Percentiles rank a stretch among this genome's conserved stretches.
These are phyloP conservation scores for Nyctereutes procyonoides DNA, from an alignment of 2,113 vertebrate species.

Conservation along the genomic window DNA sequence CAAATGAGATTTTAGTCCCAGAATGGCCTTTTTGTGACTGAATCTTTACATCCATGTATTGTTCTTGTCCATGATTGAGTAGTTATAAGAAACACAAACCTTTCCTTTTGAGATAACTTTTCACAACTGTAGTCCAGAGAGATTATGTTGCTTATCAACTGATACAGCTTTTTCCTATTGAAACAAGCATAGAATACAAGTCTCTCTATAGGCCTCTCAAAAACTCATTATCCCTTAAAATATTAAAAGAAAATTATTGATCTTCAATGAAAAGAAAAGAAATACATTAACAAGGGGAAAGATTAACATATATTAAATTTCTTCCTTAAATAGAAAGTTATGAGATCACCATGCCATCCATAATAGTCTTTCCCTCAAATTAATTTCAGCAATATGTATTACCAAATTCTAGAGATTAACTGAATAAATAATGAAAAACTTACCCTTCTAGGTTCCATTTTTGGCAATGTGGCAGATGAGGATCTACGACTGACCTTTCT, in stretches of 20 bases:
- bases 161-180: not conserved
- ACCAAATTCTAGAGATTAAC: not conserved
- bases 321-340: not conserved
- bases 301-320: not conserved
- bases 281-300: not conserved
- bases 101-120: not conserved
- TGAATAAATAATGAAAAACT: not conserved
- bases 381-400: not conserved
- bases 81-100: conserved; percentile 6
- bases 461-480: not conserved
- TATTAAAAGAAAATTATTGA: not conserved
- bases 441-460: not conserved
- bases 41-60: not conserved
- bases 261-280: conserved; percentile 17
- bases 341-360: not conserved
- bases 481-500: not conserved
- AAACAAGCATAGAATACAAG: not conserved
- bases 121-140: not conserved
- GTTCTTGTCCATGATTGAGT: not conserved
- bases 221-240: not conserved
- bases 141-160: not conserved
- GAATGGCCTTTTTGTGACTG: not conserved
- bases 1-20: not conserved
- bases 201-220: not conserved
- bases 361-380: not conserved